phyloP scores from a whole-genome alignment of 1,140 invertebrate species.

The Zaprionus vittiger region DNA sequence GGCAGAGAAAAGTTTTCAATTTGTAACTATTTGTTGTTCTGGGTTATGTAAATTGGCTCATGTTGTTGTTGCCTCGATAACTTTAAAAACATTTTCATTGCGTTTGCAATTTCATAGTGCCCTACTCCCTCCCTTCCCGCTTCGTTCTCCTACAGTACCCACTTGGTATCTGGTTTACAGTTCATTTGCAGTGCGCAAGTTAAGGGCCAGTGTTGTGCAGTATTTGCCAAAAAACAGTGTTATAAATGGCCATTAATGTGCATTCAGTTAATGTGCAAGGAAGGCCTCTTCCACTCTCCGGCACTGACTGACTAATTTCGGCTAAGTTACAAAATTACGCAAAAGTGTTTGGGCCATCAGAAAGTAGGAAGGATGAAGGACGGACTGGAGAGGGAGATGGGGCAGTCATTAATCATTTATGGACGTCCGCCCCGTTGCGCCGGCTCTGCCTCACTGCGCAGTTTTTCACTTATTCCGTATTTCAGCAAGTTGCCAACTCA shows the following conservation, averaged over 20 bases:
- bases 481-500: conserved; percentile 65
- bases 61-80: conserved; percentile 37
- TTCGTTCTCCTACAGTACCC: not conserved
- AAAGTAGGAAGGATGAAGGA: conserved; percentile 5
- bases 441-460: conserved; percentile 31
- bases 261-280: conserved; percentile 36
- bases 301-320: conserved; percentile 64
- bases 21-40: conserved; percentile 82
- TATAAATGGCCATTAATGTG: conserved; percentile 72
- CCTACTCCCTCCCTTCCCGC: not conserved
- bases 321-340: conserved; percentile 56
- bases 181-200: conserved; percentile 66
- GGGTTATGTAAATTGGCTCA: conserved; percentile 80
- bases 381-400: not conserved
- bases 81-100: conserved; percentile 65
- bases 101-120: conserved; percentile 31
- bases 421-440: conserved; percentile 49
- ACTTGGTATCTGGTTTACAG: conserved; percentile 63
- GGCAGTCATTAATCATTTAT: conserved; percentile 80
- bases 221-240: conserved; percentile 62
- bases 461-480: conserved; percentile 45
- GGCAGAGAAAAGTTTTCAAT: conserved; percentile 79
- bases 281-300: not conserved
- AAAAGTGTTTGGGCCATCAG: conserved; percentile 69
- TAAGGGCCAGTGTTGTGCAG: conserved; percentile 24